Evolutionary conservation across 2,888 invertebrate species (phyloP), one percentile per base, ranked within the genome.

Genomic region (Harpagoxenus sublaevis): DNA sequence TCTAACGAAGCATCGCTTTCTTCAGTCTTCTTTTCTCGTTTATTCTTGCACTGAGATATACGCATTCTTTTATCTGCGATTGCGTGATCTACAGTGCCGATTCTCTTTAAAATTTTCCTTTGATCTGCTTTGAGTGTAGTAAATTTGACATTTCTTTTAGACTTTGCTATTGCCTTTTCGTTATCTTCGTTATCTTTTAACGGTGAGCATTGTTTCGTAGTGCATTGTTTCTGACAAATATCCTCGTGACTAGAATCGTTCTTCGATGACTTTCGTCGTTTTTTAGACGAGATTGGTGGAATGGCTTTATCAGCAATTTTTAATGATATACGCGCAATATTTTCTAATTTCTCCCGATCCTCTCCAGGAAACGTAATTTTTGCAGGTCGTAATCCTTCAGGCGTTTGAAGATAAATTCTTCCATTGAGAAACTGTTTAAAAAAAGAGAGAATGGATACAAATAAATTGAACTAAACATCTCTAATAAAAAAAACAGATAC

Each of bases 391-490:
- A 97, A 94, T 71, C 97, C 96, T 93, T 97, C 96, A 0, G 97
- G 97, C 78, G 97, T 97, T 95, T 97, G 97, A 2, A 97, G 95
- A 92, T 97, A 98, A 18, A 97, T 96, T 89, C 97, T 96, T 1
- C 98, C 98, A 94, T 98, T 97, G 31, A 97, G 96, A 94, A 97
- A 98, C 97, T 97, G 95, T 71, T 55, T 35, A 48, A 75, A 28
- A 53, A 74, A 84, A 57, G 8, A 39, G 51, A 23, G 5, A 9
- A 9, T 51, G 2, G 6, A 35, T 48, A 31, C 15, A 15, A 48
- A 84, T 39, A 55, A 12, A 42, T 10, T 48, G n/a, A 39, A 66
- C 18, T 51, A 0, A 62, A 71, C 31, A n/a, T 48, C 10, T 35
- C 31, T n/a, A 42, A 60, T 51, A 2, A 66, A 9, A 5, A 3